Evolutionary conservation across 1,140 invertebrate species (phyloP), one percentile per base, ranked within the genome.

Genomic region (Calliphora vicina): DNA sequence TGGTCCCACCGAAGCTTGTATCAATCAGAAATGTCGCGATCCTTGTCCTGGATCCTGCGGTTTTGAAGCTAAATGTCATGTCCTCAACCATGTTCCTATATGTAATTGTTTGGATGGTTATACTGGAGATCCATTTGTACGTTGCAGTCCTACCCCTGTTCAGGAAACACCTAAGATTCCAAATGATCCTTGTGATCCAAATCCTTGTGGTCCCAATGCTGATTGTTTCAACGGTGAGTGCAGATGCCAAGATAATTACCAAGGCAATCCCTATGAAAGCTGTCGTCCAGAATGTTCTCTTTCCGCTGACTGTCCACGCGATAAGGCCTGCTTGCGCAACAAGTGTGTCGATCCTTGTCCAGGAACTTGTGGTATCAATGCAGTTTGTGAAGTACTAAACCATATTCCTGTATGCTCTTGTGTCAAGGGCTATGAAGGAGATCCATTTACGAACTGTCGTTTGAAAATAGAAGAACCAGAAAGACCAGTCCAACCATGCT

Each of bases 351-450:
- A 97, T 91, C 96, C 96, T 25, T 97, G 96, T 86, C 93, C 94
- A 12, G 95, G 95, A 82, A 94, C 94, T 43, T 97, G 96, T 89
- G 96, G 95, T n/a, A 93, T 94, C 82, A 96, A 97, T 91, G 95
- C 96, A 10, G 91, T 95, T 84, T 98, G 97, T 89, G 94, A 95
- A 86, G 95, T 97, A 1, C 93, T 96, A 20, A 95, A 96, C 87
- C 96, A 97, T 88, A 96, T 96, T 85, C 95, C 96, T 0, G 93
- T 94, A 8, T 97, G 96, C 86, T 95, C 94, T 6, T 97, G 96
- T 90, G 92, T 93, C 43, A 87, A 92, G 83, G 95, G 94, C 74
- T 95, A 94, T 85, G 94, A 94, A 20, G 96, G 96, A 27, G 95
- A 96, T 93, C 96, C 96, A 76, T 96, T 97, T 85, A 93, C 93